Evolutionary conservation across 64 coral and sea anemone genomes (phyloP).

Genomic region (Cladopsammia gracilis): DNA sequence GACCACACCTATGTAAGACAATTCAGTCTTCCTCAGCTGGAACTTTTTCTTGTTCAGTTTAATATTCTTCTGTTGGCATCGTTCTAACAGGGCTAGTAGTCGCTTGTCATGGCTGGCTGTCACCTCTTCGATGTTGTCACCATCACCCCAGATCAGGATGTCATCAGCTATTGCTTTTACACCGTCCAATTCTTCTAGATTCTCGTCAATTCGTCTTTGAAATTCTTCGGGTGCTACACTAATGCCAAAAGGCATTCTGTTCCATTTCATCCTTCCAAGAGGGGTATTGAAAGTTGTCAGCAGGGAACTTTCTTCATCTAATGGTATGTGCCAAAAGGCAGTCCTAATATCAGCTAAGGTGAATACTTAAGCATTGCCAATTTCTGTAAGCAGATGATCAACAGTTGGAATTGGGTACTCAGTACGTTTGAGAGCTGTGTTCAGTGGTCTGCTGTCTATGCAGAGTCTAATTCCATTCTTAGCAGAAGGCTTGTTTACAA

Average conservation of each 20-base stretch:
- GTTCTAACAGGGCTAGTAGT: not conserved
- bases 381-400: too few relatives aligned
- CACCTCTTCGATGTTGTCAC: not conserved
- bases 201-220: slow-evolving; percentile 6
- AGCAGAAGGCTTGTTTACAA: slow-evolving; percentile 8
- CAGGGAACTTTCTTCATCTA: too few relatives aligned
- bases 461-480: not conserved
- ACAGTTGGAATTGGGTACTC: too few relatives aligned
- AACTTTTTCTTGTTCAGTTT: slow-evolving; percentile 20
- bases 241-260: too few relatives aligned
- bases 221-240: slow-evolving; percentile 29
- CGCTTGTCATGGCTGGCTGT: slow-evolving; percentile 3
- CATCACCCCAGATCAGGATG: slow-evolving; percentile 35
- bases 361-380: too few relatives aligned
- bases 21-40: too few relatives aligned
- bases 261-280: slow-evolving; percentile 3
- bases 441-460: too few relatives aligned
- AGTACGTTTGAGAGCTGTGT: too few relatives aligned
- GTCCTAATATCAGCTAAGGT: too few relatives aligned
- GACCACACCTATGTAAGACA: slow-evolving; percentile 11
- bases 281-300: slow-evolving; percentile 14
- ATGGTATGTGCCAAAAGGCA: too few relatives aligned
- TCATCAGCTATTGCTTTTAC: slow-evolving; percentile 33
- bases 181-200: not conserved
- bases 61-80: slow-evolving; percentile 23